Evolutionary conservation across 2,113 vertebrate genomes (phyloP), one percentile per base, ranked within the genome.

Genomic region (Megaceryle torquata): DNA sequence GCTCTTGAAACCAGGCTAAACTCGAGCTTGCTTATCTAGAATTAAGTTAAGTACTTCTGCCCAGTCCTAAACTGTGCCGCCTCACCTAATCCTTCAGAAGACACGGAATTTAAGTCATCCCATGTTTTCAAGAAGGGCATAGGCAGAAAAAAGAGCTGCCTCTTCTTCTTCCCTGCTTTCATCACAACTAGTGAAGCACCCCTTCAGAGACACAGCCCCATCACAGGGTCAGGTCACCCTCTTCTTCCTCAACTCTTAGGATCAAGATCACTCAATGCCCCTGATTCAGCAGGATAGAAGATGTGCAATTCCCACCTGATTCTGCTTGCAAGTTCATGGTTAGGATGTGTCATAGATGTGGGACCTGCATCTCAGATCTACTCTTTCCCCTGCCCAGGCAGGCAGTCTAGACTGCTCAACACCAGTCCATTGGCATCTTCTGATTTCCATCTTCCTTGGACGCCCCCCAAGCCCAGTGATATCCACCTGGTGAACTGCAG

Each of bases 171-270:
- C 70, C 17, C 7, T 44, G 18, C 15, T 60, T 80, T 33, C 15
- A 57, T 24, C 15, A n/a, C 8, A 35, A 14, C 7, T 1, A 1
- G 4, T 1, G 3, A 35, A 87, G 39, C 5, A 18, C 7, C 8
- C 9, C 29, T 20, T 22, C 31, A 16, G 21, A 59, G 15, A 22
- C 11, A 20, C 17, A 39, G 15, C 60, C 33, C 29, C 11, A 19
- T 8, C 37, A 44, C 20, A 15, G 7, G 13, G 15, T 39, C 19
- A 54, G 13, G 11, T 46, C 19, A 54, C 13, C 35, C 35, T 83
- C 44, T 46, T 74, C 35, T 29, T 83, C 64, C 64, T 79, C 26
- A 3, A 13, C 11, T 9, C 22, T 19, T 22, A 2, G 3, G 11
- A 67, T 7, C 24, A 78, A 46, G 41, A 57, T 25, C 68, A 16